Conservation (phyloP, 2,888 invertebrate genomes). For the Tineola bisselliella region DNA sequence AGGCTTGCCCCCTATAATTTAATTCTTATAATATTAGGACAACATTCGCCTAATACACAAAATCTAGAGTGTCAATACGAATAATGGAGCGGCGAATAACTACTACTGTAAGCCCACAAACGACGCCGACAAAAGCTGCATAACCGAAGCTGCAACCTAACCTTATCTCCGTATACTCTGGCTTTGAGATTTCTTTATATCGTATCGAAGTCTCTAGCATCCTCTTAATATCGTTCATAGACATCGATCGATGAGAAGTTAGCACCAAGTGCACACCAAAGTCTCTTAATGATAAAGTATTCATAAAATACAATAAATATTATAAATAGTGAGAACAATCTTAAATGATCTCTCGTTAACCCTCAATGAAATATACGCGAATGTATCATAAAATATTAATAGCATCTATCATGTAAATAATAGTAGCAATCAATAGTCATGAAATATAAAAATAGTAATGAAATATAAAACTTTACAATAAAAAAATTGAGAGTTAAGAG, state of each 20-base stretch:
- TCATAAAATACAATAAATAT: constrained; percentile 4
- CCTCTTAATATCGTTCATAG: background rate
- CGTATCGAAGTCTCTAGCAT: background rate
- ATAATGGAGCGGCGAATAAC: background rate
- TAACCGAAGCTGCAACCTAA: background rate
- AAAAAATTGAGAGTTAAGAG: background rate
- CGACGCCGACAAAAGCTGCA: background rate
- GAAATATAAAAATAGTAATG: background rate
- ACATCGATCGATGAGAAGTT: constrained; percentile 16
- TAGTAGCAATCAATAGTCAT: background rate
- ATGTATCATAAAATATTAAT: background rate
- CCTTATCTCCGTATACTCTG: background rate
- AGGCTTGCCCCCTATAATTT: background rate
- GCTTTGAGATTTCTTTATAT: background rate
- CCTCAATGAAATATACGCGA: background rate
- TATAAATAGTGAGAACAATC: constrained; percentile 3
- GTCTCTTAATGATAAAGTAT: constrained; percentile 3
- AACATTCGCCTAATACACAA: background rate
- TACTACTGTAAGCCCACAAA: background rate
- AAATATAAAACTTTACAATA: background rate
- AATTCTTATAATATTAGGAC: background rate
- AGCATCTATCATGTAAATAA: background rate
- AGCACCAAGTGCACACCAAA: constrained; percentile 53
- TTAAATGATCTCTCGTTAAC: background rate
- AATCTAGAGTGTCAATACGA: background rate